These are phyloP conservation scores for Trisateles emortualis DNA, from an alignment of 2,888 invertebrate species.

Conservation along the genomic window DNA sequence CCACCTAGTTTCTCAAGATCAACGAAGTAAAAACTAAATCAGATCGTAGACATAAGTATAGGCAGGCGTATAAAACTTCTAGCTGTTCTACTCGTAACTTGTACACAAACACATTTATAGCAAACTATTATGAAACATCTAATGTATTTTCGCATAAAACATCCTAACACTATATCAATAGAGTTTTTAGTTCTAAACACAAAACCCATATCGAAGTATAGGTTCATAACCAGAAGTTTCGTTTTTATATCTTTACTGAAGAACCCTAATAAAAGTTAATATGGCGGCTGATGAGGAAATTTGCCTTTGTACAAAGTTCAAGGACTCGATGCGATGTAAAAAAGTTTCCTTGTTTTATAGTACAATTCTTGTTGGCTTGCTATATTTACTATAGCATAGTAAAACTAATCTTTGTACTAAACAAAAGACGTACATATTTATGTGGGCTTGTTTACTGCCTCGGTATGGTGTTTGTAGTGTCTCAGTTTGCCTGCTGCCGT, in stretches of 20 bases:
- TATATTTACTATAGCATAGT: neutral
- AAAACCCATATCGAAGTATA: slow-evolving; percentile 28
- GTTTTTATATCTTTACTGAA: slow-evolving; percentile 39
- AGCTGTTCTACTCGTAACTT: neutral
- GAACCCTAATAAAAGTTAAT: slow-evolving; percentile 45
- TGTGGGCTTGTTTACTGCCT: too few species aligned
- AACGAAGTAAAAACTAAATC: neutral
- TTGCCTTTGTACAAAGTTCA: slow-evolving; percentile 20
- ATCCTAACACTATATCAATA: slow-evolving; percentile 32
- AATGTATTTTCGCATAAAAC: slow-evolving; percentile 20
- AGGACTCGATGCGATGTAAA: slow-evolving; percentile 12
- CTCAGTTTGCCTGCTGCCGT: too few species aligned
- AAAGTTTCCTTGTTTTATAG: slow-evolving; percentile 14
- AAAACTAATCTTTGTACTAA: neutral
- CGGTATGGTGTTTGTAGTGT: too few species aligned
- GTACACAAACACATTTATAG: slow-evolving; percentile 10
- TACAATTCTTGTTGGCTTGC: neutral
- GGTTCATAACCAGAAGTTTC: slow-evolving; percentile 30
- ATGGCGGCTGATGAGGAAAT: slow-evolving; percentile 40
- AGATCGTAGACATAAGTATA: neutral
- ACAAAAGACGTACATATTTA: neutral
- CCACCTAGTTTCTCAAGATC: neutral
- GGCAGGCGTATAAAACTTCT: neutral
- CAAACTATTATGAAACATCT: slow-evolving; percentile 17
- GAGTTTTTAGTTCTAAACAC: slow-evolving; percentile 39